Evolutionary conservation across 1,140 invertebrate genomes (phyloP), one percentile per base, ranked within the genome.

Genomic region (Parasteatoda tepidariorum): DNA sequence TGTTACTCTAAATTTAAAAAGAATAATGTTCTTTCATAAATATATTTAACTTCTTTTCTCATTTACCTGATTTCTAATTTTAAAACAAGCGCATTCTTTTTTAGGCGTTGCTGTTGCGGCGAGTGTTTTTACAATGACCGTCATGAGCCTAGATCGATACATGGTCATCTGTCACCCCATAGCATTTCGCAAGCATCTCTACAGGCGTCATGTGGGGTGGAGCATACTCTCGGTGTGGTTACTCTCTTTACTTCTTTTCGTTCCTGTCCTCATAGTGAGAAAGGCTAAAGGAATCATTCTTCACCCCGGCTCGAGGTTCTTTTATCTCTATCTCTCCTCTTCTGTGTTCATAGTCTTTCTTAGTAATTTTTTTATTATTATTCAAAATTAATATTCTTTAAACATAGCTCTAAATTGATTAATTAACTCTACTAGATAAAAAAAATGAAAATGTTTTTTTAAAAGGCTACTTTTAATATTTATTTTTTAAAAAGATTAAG

Each of bases 121-220:
- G 2, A 94, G 93, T 84, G 92, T 95, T 31, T 94, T 94, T 88
- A 94, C 94, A 1, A 94, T 95, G 76, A 93, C 93, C 0, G 93
- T 93, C 0, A 93, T 95, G 92, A 93, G 93, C 41, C 90, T 95
- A 26, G 94, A 95, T 87, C 90, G 94, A 38, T 88, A 86, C 86
- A 87, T 94, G 57, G 94, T 94, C 7, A 94, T 95, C 85, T 91
- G 92, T 55, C 93, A 93, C 87, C 93, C 93, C 0, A 92, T 94
- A 74, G 91, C 92, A 13, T 91, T 93, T 85, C 90, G 92, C 57
- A 91, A 92, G 88, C 89, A 93, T 70, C 92, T 93, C 26, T 93
- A 92, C 71, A 88, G 92, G 18, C 91, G 91, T n/a, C 92, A 91
- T 3, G 93, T 92, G 0, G 90, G 92, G 34, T 87, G 89, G 85